These are phyloP conservation scores for Musca domestica DNA, from an alignment of 1,140 invertebrate genomes.

Conservation along the genomic window DNA sequence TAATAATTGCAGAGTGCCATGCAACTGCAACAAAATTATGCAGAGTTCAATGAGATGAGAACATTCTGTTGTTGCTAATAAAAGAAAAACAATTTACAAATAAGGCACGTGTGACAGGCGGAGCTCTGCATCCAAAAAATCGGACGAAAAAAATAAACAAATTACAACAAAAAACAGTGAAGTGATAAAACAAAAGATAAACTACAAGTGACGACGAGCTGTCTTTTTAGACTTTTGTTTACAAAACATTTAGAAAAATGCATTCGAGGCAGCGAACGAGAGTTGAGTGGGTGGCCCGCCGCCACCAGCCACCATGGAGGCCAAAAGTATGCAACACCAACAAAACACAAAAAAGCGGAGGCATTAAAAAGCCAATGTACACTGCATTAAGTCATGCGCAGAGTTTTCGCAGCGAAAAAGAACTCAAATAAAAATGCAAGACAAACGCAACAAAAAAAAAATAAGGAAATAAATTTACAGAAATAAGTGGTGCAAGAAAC, in stretches of 20 bases:
- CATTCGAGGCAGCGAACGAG: background rate
- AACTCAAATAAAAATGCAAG: background rate
- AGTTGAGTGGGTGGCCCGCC: background rate
- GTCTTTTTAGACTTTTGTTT: constrained; percentile 9
- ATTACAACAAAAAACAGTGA: background rate
- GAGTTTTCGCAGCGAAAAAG: background rate
- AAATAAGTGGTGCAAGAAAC: no score
- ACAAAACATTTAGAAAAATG: constrained; percentile 21
- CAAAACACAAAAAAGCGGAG: background rate
- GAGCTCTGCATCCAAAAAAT: background rate
- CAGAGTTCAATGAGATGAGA: background rate
- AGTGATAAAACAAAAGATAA: background rate
- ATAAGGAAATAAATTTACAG: background rate
- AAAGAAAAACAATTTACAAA: constrained; percentile 1
- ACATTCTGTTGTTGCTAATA: background rate
- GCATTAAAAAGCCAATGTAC: background rate
- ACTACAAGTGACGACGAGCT: background rate
- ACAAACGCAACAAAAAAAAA: background rate
- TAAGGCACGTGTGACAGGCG: constrained; percentile 15
- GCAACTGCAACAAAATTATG: no score
- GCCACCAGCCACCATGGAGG: no score
- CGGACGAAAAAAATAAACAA: background rate
- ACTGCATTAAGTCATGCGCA: constrained; percentile 9
- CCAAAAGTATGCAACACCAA: background rate
- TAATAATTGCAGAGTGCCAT: no score